Percentiles rank a stretch among this genome's conserved stretches.
Conservation (phyloP, 2,113 vertebrate species). For the Bothrops jararaca region DNA sequence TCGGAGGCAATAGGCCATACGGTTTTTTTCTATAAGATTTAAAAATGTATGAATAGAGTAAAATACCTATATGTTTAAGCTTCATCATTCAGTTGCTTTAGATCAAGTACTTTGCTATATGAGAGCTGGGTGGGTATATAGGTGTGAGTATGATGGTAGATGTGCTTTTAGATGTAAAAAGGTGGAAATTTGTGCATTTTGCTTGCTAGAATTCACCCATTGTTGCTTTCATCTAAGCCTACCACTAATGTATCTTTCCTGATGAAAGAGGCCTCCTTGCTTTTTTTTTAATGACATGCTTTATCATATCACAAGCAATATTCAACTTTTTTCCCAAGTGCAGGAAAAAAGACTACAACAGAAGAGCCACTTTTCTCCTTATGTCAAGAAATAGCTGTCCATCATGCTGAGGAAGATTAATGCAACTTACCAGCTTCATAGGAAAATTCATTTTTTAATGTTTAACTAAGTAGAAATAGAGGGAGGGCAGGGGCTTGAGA, state of each 20-base stretch:
- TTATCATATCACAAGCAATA: not conserved
- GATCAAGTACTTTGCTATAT: not conserved
- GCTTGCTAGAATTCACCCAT: not conserved
- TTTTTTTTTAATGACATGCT: not conserved
- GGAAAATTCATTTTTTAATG: not conserved
- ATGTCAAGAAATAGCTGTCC: not conserved
- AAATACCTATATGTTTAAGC: not conserved
- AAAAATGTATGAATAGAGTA: not conserved
- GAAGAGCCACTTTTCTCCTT: not conserved
- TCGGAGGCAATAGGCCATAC: not conserved
- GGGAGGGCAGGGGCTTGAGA: not conserved
- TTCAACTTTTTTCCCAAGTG: not conserved
- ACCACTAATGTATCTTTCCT: not conserved
- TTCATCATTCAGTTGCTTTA: not conserved
- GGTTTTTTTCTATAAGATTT: not conserved
- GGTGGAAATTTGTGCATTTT: not conserved
- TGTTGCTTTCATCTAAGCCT: not conserved
- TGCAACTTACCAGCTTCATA: not conserved
- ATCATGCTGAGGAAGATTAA: not conserved
- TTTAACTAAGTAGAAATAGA: not conserved
- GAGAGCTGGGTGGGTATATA: not conserved
- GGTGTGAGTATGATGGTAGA: not conserved
- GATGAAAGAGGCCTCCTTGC: not conserved
- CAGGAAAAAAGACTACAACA: not conserved
- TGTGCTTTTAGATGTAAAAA: not conserved